Evolutionary conservation across 2,888 invertebrate species (phyloP), one percentile per base, ranked within the genome.

Genomic region (Noctua janthe): DNA sequence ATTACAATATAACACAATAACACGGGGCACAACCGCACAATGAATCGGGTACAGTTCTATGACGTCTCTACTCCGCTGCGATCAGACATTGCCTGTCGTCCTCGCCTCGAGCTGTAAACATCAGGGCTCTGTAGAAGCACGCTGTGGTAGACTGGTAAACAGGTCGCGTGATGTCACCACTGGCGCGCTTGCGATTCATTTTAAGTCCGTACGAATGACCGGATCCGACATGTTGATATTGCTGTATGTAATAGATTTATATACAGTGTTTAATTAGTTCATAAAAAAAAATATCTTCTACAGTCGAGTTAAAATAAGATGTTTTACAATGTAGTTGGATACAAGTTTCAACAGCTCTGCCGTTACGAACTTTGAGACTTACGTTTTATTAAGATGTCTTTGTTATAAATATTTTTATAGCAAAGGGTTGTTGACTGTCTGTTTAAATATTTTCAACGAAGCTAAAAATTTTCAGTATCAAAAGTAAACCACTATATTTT

Each of bases 351-450:
- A 69, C 80, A 78, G 79, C 83, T 89, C 86, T 83, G 76, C 85
- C 79, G 72, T 78, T 83, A 87, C 87, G 83, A 88, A 89, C 72
- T 82, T 82, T 70, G 39, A 47, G 85, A 69, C 71, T 85, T 47
- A 67, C 59, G 56, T 82, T 82, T 82, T 85, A 81, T 81, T 72
- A 81, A 81, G 47, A 69, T 82, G 59, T 72, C 71, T 85, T 72
- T 69, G 59, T 81, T 72, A 82, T 69, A 72, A 84, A 81, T 80
- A 85, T 81, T 85, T 81, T 85, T 84, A 85, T 56, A 66, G 64
- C 56, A 49, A 29, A 47, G 23, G 72, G 69, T 85, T 85, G 71
- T 54, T 85, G 81, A 81, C 67, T 62, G 43, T 85, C 51, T 71
- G 23, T 66, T 75, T 75, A 71, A 86, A 82, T 82, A 72, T 72